Conservation (phyloP, 2,888 invertebrate genomes). For the Napeogenes sylphis region DNA sequence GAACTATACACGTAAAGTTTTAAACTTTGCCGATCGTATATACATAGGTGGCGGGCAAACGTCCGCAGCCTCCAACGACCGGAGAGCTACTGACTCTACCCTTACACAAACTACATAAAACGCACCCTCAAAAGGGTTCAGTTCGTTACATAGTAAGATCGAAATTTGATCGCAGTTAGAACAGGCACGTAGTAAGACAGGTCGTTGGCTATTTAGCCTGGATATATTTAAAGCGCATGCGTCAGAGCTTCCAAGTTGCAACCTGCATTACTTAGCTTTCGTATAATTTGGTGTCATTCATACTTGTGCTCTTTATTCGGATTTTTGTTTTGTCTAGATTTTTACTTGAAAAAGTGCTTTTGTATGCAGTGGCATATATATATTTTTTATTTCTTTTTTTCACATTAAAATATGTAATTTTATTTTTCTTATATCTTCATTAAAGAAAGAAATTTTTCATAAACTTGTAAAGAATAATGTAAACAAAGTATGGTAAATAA, state of each 20-base stretch:
- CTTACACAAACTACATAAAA: slow-evolving; percentile 37
- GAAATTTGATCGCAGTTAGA: slow-evolving; percentile 71
- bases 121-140: slow-evolving; percentile 59
- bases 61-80: slow-evolving; percentile 48
- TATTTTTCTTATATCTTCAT: too few relatives aligned
- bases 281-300: slow-evolving; percentile 23
- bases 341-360: background rate
- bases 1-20: slow-evolving; percentile 40
- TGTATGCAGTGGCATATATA: background rate
- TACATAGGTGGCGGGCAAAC: slow-evolving; percentile 28
- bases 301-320: slow-evolving; percentile 3
- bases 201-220: slow-evolving; percentile 59
- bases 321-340: slow-evolving; percentile 4
- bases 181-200: slow-evolving; percentile 64
- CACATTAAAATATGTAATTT: background rate
- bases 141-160: slow-evolving; percentile 71
- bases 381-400: background rate
- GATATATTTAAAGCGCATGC: slow-evolving; percentile 49
- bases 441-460: too few relatives aligned
- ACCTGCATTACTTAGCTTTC: slow-evolving; percentile 39
- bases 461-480: too few relatives aligned
- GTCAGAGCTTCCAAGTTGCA: slow-evolving; percentile 53
- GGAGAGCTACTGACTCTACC: slow-evolving; percentile 50
- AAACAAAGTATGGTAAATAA: too few relatives aligned
- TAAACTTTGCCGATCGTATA: slow-evolving; percentile 51